Percentiles rank a stretch among this genome's conserved stretches.
phyloP scores from a whole-genome alignment of 2,888 invertebrate genomes.

The Ichneumoninae sp. region DNA sequence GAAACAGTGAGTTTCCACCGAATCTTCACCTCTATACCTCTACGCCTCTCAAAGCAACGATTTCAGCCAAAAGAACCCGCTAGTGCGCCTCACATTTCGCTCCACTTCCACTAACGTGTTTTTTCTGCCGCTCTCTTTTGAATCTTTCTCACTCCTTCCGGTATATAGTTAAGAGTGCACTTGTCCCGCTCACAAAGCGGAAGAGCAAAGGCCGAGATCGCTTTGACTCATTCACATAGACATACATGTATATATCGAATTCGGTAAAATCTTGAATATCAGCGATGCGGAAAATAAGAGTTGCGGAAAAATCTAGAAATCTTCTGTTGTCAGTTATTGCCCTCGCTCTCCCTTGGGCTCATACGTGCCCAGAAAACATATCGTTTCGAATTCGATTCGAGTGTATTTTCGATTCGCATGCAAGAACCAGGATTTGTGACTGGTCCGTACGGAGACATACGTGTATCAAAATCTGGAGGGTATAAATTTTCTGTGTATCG shows the following conservation, averaged over 20 bases:
- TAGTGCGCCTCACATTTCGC: slow-evolving; percentile 45
- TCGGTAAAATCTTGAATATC: slow-evolving; percentile 22
- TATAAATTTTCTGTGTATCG: neutral
- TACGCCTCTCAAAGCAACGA: slow-evolving; percentile 41
- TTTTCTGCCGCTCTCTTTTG: slow-evolving; percentile 7
- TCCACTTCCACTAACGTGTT: slow-evolving; percentile 28
- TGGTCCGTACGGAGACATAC: neutral
- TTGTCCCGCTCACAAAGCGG: slow-evolving; percentile 53
- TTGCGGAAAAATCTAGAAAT: neutral
- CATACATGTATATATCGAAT: slow-evolving; percentile 1
- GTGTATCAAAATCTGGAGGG: neutral
- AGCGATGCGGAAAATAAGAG: slow-evolving; percentile 14
- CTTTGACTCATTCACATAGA: slow-evolving; percentile 54
- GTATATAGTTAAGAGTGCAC: slow-evolving; percentile 48
- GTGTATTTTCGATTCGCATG: slow-evolving; percentile 16
- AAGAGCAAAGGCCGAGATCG: slow-evolving; percentile 44
- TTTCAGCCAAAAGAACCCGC: slow-evolving; percentile 47
- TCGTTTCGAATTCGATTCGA: slow-evolving; percentile 6
- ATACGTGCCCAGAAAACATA: neutral
- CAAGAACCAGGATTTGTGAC: neutral
- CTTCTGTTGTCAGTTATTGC: slow-evolving; percentile 1
- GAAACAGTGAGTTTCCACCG: slow-evolving; percentile 10
- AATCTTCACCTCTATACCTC: neutral
- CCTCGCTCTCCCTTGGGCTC: neutral
- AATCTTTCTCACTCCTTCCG: neutral